Evolutionary conservation across 2,113 vertebrate species (phyloP).

Genomic region (Podiceps cristatus): DNA sequence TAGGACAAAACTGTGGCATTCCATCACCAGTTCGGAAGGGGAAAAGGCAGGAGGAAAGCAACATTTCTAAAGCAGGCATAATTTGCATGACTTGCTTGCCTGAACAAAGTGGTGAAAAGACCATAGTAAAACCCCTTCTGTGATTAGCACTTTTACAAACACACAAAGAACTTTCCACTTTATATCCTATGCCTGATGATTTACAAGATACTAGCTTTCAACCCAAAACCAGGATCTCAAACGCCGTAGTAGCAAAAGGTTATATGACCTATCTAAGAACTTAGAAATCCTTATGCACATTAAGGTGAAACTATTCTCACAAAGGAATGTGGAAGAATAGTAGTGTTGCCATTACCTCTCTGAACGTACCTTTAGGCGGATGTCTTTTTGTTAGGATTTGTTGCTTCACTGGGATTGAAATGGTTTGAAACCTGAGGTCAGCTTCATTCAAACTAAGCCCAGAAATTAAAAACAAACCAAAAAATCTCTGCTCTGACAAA

Average conservation of each 20-base stretch:
- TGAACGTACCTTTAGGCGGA: neutral
- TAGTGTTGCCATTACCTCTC: neutral
- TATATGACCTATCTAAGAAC: neutral
- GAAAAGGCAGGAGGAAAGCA: neutral
- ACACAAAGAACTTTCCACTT: neutral
- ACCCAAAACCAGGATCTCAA: neutral
- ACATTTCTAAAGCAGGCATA: neutral
- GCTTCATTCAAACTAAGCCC: neutral
- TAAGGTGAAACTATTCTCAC: neutral
- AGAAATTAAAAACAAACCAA: neutral
- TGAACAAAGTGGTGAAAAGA: neutral
- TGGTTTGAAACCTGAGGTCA: neutral
- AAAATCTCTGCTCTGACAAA: neutral
- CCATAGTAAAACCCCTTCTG: neutral
- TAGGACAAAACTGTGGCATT: neutral
- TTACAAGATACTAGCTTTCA: neutral
- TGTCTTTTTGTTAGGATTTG: neutral
- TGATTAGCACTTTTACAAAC: accelerated
- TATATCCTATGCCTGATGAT: neutral
- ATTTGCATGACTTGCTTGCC: neutral
- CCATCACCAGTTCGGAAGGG: neutral
- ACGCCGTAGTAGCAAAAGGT: neutral
- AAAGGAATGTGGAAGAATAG: neutral
- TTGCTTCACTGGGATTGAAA: neutral
- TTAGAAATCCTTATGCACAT: neutral